phyloP scores from a whole-genome alignment of 92 coral and sea anemone genomes.

The Zoanthus gigantus region DNA sequence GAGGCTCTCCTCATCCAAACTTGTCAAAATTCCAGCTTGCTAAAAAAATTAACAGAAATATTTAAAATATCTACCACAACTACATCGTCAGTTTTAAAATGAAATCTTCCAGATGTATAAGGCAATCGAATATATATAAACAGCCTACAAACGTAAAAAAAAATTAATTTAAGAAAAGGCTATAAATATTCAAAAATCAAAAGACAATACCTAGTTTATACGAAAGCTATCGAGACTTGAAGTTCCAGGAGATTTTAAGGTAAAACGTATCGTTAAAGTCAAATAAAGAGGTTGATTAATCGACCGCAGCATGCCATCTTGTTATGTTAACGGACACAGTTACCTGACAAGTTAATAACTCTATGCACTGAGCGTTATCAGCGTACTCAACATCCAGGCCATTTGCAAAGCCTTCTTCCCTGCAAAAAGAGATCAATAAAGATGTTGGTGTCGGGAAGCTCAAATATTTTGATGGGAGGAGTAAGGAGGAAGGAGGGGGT shows the following conservation, averaged over 20 bases:
- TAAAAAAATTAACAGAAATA: conserved; percentile 35
- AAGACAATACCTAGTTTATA: too few species aligned
- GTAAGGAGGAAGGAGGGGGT: too few species aligned
- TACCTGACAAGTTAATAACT: conserved; percentile 96
- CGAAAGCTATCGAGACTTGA: too few species aligned
- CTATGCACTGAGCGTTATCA: conserved; percentile 91
- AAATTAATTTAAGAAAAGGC: too few species aligned
- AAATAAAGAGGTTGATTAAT: background rate
- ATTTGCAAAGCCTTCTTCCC: conserved; percentile 77
- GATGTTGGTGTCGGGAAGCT: background rate
- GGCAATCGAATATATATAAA: too few species aligned
- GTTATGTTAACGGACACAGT: background rate
- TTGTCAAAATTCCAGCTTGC: conserved; percentile 88
- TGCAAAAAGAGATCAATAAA: conserved; percentile 21
- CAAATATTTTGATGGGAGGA: too few species aligned
- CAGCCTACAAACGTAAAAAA: too few species aligned
- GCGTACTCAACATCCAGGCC: conserved; percentile 80
- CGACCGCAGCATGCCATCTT: too few species aligned
- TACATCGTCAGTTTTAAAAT: too few species aligned
- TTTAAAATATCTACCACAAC: background rate
- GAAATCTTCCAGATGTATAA: too few species aligned
- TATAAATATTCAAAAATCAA: too few species aligned
- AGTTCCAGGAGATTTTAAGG: background rate
- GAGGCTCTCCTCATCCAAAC: conserved; percentile 84
- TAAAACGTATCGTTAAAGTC: background rate